Conservation (phyloP, 2,888 invertebrate genomes). For the Sphinx pinastri region DNA sequence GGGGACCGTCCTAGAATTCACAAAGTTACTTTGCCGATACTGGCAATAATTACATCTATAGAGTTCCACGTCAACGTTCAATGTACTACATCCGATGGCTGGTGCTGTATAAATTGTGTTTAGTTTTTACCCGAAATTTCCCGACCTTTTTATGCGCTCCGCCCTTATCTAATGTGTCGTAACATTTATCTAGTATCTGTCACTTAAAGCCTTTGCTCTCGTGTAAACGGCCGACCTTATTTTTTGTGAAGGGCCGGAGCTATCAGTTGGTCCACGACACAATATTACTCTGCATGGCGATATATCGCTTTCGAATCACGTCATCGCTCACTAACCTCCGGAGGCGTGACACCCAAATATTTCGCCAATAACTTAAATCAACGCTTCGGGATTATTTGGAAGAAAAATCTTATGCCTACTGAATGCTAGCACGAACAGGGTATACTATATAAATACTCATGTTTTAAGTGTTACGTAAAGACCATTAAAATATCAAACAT, state of each 20-base stretch:
- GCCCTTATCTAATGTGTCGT: conserved; percentile 75
- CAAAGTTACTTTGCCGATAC: conserved; percentile 64
- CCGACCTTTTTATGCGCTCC: conserved; percentile 63
- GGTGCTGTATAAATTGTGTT: conserved; percentile 42
- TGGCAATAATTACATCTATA: conserved; percentile 69
- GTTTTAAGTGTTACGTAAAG: no score
- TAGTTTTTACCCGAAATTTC: conserved; percentile 56
- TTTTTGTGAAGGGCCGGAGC: conserved; percentile 77
- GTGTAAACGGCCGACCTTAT: conserved; percentile 80
- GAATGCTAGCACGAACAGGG: background rate
- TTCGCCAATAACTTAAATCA: background rate
- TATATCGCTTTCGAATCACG: conserved; percentile 77
- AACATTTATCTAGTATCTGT: conserved; percentile 82
- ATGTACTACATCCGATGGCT: conserved; percentile 36
- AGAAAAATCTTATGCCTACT: background rate
- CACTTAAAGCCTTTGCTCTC: conserved; percentile 80
- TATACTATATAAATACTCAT: no score
- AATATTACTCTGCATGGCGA: conserved; percentile 76
- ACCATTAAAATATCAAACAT: background rate
- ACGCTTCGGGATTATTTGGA: background rate
- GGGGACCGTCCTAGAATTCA: conserved; percentile 66
- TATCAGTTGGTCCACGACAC: conserved; percentile 76
- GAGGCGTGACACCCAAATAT: conserved; percentile 61
- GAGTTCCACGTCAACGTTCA: conserved; percentile 49
- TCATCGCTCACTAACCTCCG: conserved; percentile 69